Evolutionary conservation across 2,797 vertebrate species (phyloP).

Genomic region (Esox masquinongy): DNA sequence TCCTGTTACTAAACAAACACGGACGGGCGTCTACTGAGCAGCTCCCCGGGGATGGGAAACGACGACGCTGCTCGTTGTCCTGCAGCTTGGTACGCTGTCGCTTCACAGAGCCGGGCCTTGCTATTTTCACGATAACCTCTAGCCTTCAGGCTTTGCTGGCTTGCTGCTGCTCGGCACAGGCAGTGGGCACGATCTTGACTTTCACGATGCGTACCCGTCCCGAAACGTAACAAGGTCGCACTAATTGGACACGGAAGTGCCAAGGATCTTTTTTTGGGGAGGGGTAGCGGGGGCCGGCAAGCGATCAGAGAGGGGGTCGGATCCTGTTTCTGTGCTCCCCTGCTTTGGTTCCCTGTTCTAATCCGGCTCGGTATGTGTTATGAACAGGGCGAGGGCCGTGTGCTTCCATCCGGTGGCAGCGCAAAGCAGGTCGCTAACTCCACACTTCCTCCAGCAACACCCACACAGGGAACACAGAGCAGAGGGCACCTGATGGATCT

Average conservation of each 20-base stretch:
- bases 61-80: constrained; percentile 50
- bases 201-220: constrained; percentile 51
- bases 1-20: constrained; percentile 70
- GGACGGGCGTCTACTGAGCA: constrained; percentile 45
- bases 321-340: constrained; percentile 65
- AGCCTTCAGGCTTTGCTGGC: constrained; percentile 41
- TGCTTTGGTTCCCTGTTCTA: constrained; percentile 70
- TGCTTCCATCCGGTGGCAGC: constrained; percentile 51
- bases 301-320: constrained; percentile 60
- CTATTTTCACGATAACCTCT: constrained; percentile 68
- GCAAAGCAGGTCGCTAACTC: constrained; percentile 51
- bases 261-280: constrained; percentile 60
- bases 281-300: constrained; percentile 22
- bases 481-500: constrained; percentile 66
- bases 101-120: constrained; percentile 52
- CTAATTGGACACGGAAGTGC: constrained; percentile 75
- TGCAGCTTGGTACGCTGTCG: constrained; percentile 54
- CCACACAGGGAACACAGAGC: constrained; percentile 33
- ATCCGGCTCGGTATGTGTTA: constrained; percentile 72
- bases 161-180: constrained; percentile 23
- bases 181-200: constrained; percentile 51
- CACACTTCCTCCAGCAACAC: constrained; percentile 43
- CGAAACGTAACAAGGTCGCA: constrained; percentile 69
- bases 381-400: constrained; percentile 57
- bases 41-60: constrained; percentile 43